Evolutionary conservation across 2,888 invertebrate species (phyloP), one percentile per base, ranked within the genome.

Genomic region (Cremastinae sp.): DNA sequence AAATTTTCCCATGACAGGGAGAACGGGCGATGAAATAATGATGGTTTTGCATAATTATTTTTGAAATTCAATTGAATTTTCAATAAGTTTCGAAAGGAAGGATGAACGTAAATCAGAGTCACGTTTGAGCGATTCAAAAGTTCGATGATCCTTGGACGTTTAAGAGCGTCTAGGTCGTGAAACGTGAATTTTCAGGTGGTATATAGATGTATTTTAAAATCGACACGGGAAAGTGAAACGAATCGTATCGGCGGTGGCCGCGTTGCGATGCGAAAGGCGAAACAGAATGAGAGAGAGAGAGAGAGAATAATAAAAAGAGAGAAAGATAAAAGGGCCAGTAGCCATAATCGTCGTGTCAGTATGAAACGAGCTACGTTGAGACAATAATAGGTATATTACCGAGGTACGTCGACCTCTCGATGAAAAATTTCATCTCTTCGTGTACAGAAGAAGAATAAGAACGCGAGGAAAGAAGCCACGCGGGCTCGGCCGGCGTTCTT

Each of bases 351-450:
- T 61, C 51, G 61, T 61, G 59, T 61, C 61, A 54, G 70, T 70
- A 62, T 14, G 9, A 61, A 70, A 62, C 70, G 61, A 28, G 45
- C 20, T 51, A 51, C 38, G 49, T 41, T n/a, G n/a, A 49, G 47
- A 62, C 54, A 54, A 61, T 51, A 68, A 70, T 70, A 61, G 53
- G 54, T 47, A 45, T 45, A 45, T 36, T 61, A 69, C 41, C 14
- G 56, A 54, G 65, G 77, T 70, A 70, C 73, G 61, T 74, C 77
- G 70, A 74, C 65, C 77, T 61, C 65, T 56, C 69, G 74, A 77
- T 77, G 77, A 72, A 68, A 68, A 75, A 72, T 72, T 51, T 71
- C 71, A 71, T 71, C 71, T 71, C 66, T 41, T 61, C 53, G 41
- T 43, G 53, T 20, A 65, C 45, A 12, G 8, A 9, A 41, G 9